Evolutionary conservation across 2,113 vertebrate species (phyloP).

Genomic region (Pseudorasbora parva): DNA sequence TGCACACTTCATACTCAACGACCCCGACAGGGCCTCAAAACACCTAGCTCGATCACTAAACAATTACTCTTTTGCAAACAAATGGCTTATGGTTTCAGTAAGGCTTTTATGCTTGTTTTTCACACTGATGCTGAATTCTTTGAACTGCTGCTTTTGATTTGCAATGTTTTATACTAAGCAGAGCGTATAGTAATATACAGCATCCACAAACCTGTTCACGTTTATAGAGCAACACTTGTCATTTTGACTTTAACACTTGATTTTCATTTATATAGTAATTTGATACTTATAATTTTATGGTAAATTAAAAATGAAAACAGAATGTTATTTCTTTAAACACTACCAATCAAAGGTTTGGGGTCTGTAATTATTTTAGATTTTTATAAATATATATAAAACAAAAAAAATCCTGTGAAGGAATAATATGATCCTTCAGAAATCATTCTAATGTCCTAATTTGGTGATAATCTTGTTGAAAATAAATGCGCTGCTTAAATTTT

Average conservation of each 20-base stretch:
- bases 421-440: not conserved
- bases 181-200: conserved; percentile 76
- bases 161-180: conserved; percentile 62
- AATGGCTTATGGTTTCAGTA: conserved; percentile 57
- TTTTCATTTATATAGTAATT: not conserved
- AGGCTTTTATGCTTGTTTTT: conserved; percentile 50
- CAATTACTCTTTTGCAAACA: conserved; percentile 61
- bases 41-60: conserved; percentile 7
- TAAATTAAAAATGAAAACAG: not conserved
- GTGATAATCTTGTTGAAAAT: not conserved
- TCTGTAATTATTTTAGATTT: not conserved
- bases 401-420: not conserved
- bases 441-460: not conserved
- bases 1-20: conserved; percentile 1
- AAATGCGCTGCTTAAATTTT: not conserved
- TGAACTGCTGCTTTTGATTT: conserved; percentile 62
- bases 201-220: conserved; percentile 66
- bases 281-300: not conserved
- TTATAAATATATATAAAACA: not conserved
- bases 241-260: not conserved
- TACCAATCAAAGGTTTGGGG: not conserved
- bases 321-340: not conserved
- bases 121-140: conserved; percentile 59
- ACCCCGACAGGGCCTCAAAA: conserved; percentile 2
- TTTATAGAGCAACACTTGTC: not conserved